A percentile compares a stretch with the other conserved stretches of the same genome.
Conservation (phyloP, 92 coral and sea anemone genomes). For the Palythoa grandis region DNA sequence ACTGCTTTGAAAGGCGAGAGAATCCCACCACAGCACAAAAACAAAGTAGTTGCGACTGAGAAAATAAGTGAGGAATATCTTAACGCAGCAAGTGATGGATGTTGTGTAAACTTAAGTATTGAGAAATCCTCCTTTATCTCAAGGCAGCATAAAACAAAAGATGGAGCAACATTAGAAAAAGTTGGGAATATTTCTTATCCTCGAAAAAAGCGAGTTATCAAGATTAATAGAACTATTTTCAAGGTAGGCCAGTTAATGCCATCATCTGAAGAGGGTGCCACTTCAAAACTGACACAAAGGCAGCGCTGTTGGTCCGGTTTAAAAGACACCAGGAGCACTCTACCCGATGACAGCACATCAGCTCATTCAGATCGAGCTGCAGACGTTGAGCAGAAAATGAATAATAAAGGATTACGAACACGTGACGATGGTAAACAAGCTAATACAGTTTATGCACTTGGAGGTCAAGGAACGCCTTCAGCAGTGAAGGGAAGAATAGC, state of each 20-base stretch:
- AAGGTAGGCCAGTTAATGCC: background rate
- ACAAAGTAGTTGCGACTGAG: background rate
- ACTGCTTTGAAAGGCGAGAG: background rate
- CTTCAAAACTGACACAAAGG: background rate
- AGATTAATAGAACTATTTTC: constrained; percentile 13
- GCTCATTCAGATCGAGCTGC: background rate
- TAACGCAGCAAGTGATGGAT: background rate
- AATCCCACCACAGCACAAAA: background rate
- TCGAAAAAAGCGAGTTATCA: background rate
- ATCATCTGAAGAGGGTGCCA: background rate
- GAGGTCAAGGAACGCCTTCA: background rate
- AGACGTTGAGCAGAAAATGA: background rate
- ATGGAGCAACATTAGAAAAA: background rate
- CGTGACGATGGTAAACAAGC: background rate
- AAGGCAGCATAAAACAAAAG: background rate
- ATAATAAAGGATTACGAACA: background rate
- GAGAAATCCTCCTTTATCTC: background rate
- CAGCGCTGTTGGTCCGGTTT: constrained; percentile 31
- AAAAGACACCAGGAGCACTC: background rate
- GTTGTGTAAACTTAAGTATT: background rate
- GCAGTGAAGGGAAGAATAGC: background rate
- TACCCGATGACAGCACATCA: background rate
- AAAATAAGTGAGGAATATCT: background rate
- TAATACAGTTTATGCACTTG: background rate
- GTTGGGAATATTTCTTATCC: background rate